phyloP scores from a whole-genome alignment of 2,888 invertebrate genomes.

The Meghimatium bilineatum region DNA sequence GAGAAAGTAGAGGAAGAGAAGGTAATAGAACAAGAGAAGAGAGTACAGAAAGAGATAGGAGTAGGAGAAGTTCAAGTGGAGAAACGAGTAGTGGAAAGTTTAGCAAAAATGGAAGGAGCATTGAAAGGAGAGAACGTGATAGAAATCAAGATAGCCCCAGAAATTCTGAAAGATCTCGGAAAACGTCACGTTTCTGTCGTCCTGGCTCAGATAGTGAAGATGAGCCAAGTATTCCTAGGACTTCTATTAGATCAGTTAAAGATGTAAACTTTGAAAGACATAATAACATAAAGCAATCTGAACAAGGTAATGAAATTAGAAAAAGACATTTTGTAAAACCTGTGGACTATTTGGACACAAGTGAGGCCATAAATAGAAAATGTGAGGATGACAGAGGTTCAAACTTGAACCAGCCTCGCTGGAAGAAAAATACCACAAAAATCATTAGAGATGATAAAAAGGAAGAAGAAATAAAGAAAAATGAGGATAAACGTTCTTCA shows the following conservation, averaged over 20 bases:
- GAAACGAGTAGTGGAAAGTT: background rate
- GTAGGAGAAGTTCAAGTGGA: background rate
- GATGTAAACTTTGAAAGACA: background rate
- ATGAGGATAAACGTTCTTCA: background rate
- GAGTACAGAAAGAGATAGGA: constrained; percentile 3
- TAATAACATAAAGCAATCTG: background rate
- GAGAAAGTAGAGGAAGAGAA: constrained; percentile 40
- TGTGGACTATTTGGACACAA: constrained; percentile 31
- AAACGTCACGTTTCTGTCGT: background rate
- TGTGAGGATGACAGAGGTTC: background rate
- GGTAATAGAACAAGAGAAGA: constrained; percentile 35
- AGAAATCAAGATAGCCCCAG: background rate
- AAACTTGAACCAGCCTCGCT: background rate
- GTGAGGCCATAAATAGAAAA: constrained; percentile 13
- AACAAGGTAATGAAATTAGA: constrained; percentile 35
- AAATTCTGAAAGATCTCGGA: background rate
- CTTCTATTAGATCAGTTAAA: constrained; percentile 2
- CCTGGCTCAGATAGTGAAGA: constrained; percentile 22
- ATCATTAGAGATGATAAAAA: background rate
- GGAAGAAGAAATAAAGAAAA: background rate
- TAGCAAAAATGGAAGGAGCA: background rate
- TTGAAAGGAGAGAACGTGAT: background rate
- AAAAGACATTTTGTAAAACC: constrained; percentile 42
- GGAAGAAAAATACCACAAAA: constrained; percentile 26
- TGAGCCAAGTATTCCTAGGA: background rate